Percentiles rank a stretch among this genome's conserved stretches.
Conservation (phyloP, 2,113 vertebrate genomes). For the Aspidoscelis tigris region DNA sequence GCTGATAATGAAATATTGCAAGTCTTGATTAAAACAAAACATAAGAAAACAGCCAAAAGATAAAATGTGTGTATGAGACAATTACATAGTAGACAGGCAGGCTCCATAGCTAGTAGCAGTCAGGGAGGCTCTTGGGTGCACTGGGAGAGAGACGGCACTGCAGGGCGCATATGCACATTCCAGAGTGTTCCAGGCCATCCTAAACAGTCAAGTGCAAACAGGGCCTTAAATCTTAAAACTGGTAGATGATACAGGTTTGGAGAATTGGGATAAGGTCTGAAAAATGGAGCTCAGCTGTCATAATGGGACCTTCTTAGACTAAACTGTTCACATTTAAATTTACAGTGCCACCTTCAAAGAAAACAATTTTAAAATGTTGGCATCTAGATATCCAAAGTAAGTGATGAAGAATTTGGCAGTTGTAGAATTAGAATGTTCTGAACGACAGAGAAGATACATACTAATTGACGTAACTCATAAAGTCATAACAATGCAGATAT, state of each 20-base stretch:
- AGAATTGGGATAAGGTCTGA: not conserved
- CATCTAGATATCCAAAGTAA: not conserved
- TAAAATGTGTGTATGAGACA: not conserved
- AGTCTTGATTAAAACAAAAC: conserved; percentile 9
- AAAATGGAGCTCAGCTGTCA: not conserved
- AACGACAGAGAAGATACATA: too few species aligned
- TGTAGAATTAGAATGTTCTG: conserved; percentile 2
- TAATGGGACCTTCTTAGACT: not conserved
- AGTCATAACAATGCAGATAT: too few species aligned
- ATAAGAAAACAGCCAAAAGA: conserved; percentile 24
- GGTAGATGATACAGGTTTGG: not conserved
- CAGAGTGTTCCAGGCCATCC: too few species aligned
- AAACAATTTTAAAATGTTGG: not conserved
- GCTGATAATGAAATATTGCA: not conserved
- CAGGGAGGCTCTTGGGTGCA: not conserved
- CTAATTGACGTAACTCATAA: too few species aligned
- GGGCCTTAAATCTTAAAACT: not conserved
- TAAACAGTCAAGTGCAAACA: too few species aligned
- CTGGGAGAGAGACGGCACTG: not conserved
- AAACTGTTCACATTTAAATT: rapidly evolving
- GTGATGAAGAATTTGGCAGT: conserved; percentile 15
- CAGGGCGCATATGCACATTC: not conserved
- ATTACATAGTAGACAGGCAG: conserved; percentile 7
- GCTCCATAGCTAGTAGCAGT: too few species aligned
- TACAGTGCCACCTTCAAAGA: not conserved